phyloP scores from a whole-genome alignment of 2,113 vertebrate genomes.

The Ariopsis seemanni region DNA sequence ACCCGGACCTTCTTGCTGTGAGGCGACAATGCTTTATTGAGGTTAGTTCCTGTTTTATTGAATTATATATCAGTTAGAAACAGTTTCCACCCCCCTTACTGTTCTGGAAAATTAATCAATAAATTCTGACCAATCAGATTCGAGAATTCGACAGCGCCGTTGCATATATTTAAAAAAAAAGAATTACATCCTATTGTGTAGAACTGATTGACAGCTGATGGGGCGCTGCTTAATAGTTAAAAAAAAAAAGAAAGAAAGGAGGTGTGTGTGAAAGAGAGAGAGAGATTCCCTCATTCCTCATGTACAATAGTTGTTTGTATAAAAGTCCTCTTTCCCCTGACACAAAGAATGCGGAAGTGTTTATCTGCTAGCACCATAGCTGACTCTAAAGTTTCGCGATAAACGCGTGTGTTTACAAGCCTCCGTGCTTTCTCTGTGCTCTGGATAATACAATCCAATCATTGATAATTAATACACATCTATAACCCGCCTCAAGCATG shows the following conservation, averaged over 20 bases:
- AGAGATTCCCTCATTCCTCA: too few relatives aligned
- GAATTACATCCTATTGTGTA: not conserved
- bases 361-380: not conserved
- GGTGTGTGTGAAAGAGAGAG: not conserved
- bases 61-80: not conserved
- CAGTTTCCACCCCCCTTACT: not conserved
- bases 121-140: not conserved
- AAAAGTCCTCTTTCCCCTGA: constrained; percentile 4
- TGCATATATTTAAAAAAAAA: not conserved
- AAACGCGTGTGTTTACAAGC: not conserved
- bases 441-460: not conserved
- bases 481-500: not conserved
- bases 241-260: not conserved
- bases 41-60: not conserved
- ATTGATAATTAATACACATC: not conserved
- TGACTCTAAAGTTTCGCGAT: not conserved
- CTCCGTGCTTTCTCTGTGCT: not conserved
- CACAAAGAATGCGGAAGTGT: not conserved
- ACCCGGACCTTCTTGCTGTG: too few relatives aligned
- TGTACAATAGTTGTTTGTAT: not conserved
- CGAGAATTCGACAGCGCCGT: not conserved
- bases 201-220: constrained; percentile 47
- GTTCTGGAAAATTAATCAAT: not conserved
- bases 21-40: too few relatives aligned
- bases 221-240: constrained; percentile 2